Conservation (phyloP, 2,113 vertebrate genomes). For the Elephantulus edwardii region DNA sequence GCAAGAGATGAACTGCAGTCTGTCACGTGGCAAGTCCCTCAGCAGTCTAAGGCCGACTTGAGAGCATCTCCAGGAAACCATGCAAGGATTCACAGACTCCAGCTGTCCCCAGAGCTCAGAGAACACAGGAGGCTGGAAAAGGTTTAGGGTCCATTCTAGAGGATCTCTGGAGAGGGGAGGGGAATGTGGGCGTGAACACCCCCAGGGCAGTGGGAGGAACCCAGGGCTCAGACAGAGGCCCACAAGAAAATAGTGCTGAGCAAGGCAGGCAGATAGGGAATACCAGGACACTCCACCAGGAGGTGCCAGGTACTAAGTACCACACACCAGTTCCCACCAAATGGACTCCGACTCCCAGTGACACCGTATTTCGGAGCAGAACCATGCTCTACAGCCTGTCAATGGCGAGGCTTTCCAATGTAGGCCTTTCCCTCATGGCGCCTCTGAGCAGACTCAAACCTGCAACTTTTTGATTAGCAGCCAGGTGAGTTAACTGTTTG, state of each 20-base stretch:
- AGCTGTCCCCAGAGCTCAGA: neutral
- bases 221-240: neutral
- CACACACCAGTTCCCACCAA: neutral
- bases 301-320: neutral
- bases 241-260: too few relatives aligned
- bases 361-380: neutral
- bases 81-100: accelerated
- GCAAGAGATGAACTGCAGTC: neutral
- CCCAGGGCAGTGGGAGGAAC: neutral
- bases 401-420: neutral
- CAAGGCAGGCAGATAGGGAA: neutral
- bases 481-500: neutral
- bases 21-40: neutral
- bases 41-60: neutral
- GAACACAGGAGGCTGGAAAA: neutral
- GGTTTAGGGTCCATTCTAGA: neutral
- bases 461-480: neutral
- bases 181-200: neutral
- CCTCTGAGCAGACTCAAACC: neutral
- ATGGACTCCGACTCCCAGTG: too few relatives aligned
- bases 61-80: neutral
- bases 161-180: too few relatives aligned
- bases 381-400: neutral
- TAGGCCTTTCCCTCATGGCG: neutral
- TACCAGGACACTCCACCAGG: neutral